A percentile compares a stretch with the other conserved stretches of the same genome.
phyloP scores from a whole-genome alignment of 2,797 vertebrate species.

The Adelosebastes latens region DNA sequence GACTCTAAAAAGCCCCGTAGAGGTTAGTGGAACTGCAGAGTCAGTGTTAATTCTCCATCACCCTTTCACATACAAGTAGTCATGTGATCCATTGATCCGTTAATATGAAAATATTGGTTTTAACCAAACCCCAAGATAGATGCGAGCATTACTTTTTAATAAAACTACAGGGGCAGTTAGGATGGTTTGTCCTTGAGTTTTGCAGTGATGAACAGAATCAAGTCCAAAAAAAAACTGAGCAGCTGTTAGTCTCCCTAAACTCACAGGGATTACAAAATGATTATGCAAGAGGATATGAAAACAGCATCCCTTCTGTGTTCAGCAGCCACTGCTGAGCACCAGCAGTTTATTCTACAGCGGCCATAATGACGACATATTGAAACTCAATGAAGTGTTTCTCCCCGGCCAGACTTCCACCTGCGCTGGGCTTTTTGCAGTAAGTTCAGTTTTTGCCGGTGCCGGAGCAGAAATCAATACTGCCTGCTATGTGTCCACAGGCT shows the following conservation, averaged over 20 bases:
- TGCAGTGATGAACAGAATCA: conserved; percentile 9
- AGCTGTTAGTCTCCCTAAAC: conserved; percentile 53
- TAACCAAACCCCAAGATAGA: background rate
- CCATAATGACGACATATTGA: conserved; percentile 23
- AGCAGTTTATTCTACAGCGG: conserved; percentile 15
- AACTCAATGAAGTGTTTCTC: conserved; percentile 6
- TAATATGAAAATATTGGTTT: background rate
- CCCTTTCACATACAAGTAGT: background rate
- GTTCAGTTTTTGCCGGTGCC: background rate
- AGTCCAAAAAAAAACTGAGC: conserved; percentile 43
- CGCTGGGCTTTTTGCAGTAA: background rate
- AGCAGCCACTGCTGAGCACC: conserved; percentile 1
- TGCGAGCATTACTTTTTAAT: background rate
- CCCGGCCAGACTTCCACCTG: conserved; percentile 24
- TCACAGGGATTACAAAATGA: conserved; percentile 57
- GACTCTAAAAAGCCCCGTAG: accelerated
- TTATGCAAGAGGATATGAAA: conserved; percentile 63
- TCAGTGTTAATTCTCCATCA: background rate
- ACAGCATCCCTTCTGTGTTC: conserved; percentile 15
- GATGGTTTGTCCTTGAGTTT: conserved; percentile 21
- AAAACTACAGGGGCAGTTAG: background rate
- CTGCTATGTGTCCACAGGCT: background rate
- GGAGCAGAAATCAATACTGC: conserved; percentile 21
- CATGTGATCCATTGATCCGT: background rate
- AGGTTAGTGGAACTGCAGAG: background rate